phyloP scores from a whole-genome alignment of 2,888 invertebrate genomes.

The Chymomyza procnemis region DNA sequence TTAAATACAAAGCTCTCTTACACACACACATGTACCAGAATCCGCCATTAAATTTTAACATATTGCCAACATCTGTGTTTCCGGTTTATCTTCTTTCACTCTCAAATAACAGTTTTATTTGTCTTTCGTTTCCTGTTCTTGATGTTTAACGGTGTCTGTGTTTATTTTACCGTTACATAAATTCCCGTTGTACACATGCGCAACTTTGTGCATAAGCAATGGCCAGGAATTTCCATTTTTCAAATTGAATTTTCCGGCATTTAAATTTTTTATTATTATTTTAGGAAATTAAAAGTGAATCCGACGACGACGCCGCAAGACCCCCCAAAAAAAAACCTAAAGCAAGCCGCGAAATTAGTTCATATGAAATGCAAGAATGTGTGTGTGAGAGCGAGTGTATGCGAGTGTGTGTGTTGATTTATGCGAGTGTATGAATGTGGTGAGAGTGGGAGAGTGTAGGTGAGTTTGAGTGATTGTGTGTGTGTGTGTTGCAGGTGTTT shows the following conservation, averaged over 20 bases:
- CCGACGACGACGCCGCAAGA: conserved; percentile 22
- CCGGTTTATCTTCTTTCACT: conserved; percentile 4
- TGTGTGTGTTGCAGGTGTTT: background rate
- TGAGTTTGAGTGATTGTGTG: background rate
- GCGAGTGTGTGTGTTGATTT: background rate
- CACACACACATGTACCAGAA: background rate
- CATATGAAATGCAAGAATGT: conserved; percentile 18
- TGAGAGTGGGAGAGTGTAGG: too few relatives aligned
- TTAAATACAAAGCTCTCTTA: background rate
- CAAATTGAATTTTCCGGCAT: conserved; percentile 54
- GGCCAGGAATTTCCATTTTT: conserved; percentile 38
- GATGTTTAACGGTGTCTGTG: conserved; percentile 26
- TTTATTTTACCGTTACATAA: conserved; percentile 41
- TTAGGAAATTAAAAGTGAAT: conserved; percentile 46
- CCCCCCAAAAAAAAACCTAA: conserved; percentile 4
- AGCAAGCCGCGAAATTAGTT: conserved; percentile 37
- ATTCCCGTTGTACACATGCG: conserved; percentile 42
- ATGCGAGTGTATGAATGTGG: background rate
- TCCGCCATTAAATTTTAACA: background rate
- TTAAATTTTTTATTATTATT: conserved; percentile 55
- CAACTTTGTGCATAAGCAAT: conserved; percentile 18
- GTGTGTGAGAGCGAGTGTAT: background rate
- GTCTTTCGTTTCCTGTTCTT: conserved; percentile 11
- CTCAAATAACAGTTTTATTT: background rate
- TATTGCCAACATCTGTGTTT: background rate